Percentiles rank a stretch among this genome's conserved stretches.
Conservation (phyloP, 2,797 vertebrate genomes). For the Acropternis orthonyx region DNA sequence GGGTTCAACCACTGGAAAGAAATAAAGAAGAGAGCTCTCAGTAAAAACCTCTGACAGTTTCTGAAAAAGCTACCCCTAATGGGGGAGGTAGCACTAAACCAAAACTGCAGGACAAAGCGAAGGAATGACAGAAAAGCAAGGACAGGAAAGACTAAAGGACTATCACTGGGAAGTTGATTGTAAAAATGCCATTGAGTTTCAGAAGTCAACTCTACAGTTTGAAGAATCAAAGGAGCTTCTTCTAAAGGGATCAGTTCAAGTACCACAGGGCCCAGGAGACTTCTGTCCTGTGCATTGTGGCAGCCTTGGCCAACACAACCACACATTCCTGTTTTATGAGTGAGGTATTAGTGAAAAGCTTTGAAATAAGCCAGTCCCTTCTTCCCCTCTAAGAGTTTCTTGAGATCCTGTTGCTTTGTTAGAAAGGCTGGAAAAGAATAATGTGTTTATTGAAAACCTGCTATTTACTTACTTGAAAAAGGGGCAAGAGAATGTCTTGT, state of each 20-base stretch:
- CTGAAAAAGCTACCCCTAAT: background rate
- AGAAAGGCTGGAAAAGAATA: background rate
- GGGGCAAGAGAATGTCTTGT: background rate
- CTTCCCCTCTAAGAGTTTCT: background rate
- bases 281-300: background rate
- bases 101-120: background rate
- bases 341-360: background rate
- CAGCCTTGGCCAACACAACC: background rate
- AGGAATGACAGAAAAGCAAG: background rate
- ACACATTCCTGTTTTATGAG: background rate
- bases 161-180: background rate
- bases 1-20: background rate
- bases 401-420: background rate
- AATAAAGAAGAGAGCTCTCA: background rate
- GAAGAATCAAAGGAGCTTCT: background rate
- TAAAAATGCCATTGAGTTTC: background rate
- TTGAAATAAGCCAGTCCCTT: constrained; percentile 7
- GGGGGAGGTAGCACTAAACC: background rate
- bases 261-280: background rate
- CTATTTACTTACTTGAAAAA: background rate
- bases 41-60: background rate
- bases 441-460: background rate
- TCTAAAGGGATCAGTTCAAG: background rate
- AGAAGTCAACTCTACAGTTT: background rate
- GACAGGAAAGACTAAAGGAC: background rate